These are phyloP conservation scores for Caerostris extrusa DNA, from an alignment of 1,140 invertebrate genomes.

Conservation along the genomic window DNA sequence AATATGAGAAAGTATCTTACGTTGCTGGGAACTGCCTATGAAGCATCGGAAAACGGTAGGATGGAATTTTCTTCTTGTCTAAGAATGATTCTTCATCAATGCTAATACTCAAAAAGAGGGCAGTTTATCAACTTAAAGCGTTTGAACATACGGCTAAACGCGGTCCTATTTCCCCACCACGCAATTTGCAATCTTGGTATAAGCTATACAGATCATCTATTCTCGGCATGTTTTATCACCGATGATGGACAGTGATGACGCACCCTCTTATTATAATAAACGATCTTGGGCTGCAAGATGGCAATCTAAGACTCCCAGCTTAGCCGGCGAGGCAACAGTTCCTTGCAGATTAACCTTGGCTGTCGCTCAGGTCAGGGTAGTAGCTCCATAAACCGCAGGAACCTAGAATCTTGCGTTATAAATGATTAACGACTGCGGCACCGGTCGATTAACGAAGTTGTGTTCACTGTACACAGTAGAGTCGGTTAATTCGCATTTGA, in stretches of 20 bases:
- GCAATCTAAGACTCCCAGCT: background rate
- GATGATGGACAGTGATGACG: background rate
- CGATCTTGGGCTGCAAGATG: background rate
- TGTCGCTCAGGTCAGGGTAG: background rate
- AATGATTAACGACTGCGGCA: slow-evolving; percentile 29
- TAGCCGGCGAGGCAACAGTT: background rate
- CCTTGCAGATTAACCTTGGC: slow-evolving; percentile 22
- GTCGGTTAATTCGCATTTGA: slow-evolving; percentile 49
- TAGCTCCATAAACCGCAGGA: background rate
- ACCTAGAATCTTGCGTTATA: slow-evolving; percentile 13
- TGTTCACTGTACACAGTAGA: background rate
- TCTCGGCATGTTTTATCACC: background rate
- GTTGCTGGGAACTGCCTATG: too few species aligned
- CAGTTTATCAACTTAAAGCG: too few species aligned
- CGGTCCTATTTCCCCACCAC: too few species aligned
- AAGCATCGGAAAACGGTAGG: too few species aligned
- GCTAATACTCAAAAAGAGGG: too few species aligned
- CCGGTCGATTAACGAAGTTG: slow-evolving; percentile 49
- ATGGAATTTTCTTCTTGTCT: too few species aligned
- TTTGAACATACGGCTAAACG: too few species aligned
- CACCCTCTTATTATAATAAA: slow-evolving; percentile 19
- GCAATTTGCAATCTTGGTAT: too few species aligned
- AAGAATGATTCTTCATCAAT: too few species aligned
- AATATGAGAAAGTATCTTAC: too few species aligned
- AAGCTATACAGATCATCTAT: too few species aligned